Conservation (phyloP, 2,797 vertebrate species). For the Alosa sapidissima region DNA sequence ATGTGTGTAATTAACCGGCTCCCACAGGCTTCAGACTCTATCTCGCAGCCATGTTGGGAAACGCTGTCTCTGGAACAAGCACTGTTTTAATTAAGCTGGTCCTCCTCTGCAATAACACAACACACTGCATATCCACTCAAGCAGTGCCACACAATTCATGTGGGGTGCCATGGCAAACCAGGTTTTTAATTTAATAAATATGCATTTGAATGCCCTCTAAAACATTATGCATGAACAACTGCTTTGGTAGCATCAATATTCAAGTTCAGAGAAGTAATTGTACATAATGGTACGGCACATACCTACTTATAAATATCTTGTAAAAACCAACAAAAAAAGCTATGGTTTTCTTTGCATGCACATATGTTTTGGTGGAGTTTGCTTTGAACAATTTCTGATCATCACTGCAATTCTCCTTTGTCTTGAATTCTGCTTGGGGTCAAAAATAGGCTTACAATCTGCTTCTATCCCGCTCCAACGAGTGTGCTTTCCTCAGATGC, state of each 20-base stretch:
- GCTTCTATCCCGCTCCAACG: constrained; percentile 11
- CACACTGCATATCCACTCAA: constrained; percentile 38
- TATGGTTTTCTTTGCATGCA: neutral
- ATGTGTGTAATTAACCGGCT: constrained; percentile 47
- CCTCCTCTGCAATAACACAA: constrained; percentile 46
- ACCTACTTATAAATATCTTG: neutral
- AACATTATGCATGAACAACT: neutral
- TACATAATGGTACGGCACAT: neutral
- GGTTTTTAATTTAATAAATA: constrained; percentile 2
- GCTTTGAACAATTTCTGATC: neutral
- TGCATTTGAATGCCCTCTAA: neutral
- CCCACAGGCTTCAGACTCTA: constrained; percentile 50
- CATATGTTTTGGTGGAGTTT: neutral
- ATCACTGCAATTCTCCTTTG: neutral
- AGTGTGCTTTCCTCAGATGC: constrained; percentile 28
- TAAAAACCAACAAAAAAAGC: neutral
- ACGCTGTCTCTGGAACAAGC: constrained; percentile 51
- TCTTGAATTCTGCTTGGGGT: neutral
- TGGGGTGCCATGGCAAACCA: neutral
- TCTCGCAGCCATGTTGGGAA: constrained; percentile 42
- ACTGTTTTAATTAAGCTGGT: constrained; percentile 59
- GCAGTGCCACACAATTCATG: neutral
- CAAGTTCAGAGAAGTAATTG: neutral
- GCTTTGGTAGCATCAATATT: neutral
- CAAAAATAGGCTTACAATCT: neutral